These are phyloP conservation scores for Miltochrista miniata DNA, from an alignment of 2,888 invertebrate genomes.

Conservation along the genomic window DNA sequence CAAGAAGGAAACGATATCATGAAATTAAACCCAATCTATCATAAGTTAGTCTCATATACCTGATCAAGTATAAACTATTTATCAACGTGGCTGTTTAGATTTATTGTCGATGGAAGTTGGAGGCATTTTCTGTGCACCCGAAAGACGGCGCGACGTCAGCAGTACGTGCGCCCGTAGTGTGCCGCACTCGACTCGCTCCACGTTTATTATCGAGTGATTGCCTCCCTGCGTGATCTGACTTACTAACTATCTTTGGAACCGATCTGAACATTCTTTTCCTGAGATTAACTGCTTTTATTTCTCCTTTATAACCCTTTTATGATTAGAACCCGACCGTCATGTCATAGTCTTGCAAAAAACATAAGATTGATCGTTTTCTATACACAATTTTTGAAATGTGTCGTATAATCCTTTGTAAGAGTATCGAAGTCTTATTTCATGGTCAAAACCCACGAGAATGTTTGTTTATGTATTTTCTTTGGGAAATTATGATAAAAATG, in stretches of 20 bases:
- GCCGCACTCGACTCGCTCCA: constrained; percentile 66
- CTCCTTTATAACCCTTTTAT: constrained; percentile 53
- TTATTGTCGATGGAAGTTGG: constrained; percentile 44
- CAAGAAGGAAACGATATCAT: no score
- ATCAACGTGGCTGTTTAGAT: constrained; percentile 41
- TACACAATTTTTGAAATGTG: not conserved
- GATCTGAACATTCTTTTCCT: constrained; percentile 58
- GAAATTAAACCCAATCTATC: no score
- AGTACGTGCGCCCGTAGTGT: constrained; percentile 65
- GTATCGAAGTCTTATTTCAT: constrained; percentile 20
- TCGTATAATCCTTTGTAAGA: not conserved
- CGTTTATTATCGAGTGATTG: constrained; percentile 82
- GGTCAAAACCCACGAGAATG: constrained; percentile 27
- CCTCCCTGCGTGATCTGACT: constrained; percentile 78
- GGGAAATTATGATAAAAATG: constrained; percentile 51
- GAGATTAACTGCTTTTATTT: constrained; percentile 67
- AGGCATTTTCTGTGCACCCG: constrained; percentile 55
- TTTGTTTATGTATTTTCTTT: constrained; percentile 39
- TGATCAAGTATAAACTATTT: constrained; percentile 21
- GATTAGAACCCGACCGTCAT: constrained; percentile 31
- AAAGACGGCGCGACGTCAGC: constrained; percentile 59
- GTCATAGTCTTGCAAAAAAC: constrained; percentile 12
- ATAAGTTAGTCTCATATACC: not conserved
- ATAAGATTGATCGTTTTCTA: constrained; percentile 9
- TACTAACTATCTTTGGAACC: constrained; percentile 65